Evolutionary conservation across 2,888 invertebrate species (phyloP).

Genomic region (Hyles lineata): DNA sequence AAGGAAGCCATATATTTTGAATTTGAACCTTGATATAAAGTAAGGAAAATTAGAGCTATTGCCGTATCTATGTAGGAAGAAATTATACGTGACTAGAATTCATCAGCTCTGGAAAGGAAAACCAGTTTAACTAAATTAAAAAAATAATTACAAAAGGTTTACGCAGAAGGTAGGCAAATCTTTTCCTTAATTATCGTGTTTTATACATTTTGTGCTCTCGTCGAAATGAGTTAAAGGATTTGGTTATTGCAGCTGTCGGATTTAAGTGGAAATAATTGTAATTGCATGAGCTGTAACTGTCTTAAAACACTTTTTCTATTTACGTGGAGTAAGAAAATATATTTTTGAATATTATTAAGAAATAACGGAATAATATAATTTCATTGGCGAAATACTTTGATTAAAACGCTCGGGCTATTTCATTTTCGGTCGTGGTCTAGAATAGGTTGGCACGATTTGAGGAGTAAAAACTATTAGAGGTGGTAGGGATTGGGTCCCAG

Average conservation of each 20-base stretch:
- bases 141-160: not conserved
- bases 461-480: too few species aligned
- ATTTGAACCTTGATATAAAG: too few species aligned
- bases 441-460: too few species aligned
- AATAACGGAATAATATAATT: too few species aligned
- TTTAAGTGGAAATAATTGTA: conserved; percentile 6
- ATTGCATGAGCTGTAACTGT: not conserved
- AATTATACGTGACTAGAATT: not conserved
- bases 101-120: not conserved
- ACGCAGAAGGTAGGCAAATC: not conserved
- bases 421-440: too few species aligned
- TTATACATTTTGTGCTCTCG: not conserved
- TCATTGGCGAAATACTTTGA: too few species aligned
- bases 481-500: too few species aligned
- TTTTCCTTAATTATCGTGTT: not conserved
- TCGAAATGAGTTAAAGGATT: not conserved
- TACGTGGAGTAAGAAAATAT: not conserved
- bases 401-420: too few species aligned
- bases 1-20: too few species aligned
- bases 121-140: not conserved
- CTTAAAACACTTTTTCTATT: not conserved
- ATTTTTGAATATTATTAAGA: not conserved
- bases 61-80: not conserved
- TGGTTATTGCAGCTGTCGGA: not conserved
- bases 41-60: not conserved